These are phyloP conservation scores for Colius striatus DNA, from an alignment of 2,113 vertebrate genomes.

Conservation along the genomic window DNA sequence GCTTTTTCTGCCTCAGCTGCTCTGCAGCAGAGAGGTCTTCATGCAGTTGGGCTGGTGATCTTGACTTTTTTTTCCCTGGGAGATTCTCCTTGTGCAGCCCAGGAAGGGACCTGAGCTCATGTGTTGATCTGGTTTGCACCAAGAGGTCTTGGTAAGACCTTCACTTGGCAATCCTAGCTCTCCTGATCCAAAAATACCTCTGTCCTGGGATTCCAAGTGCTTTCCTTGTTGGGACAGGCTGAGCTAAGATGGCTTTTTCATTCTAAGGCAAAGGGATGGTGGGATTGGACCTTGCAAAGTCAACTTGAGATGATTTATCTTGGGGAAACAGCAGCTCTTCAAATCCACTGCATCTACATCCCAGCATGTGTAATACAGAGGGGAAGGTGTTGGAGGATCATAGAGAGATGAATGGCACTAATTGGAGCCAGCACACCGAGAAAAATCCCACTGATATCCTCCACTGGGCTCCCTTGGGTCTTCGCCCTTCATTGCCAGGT, in stretches of 20 bases:
- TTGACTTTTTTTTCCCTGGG: not conserved
- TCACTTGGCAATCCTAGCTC: not conserved
- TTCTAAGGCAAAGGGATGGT: not conserved
- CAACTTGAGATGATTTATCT: not conserved
- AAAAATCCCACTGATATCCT: not conserved
- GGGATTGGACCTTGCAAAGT: not conserved
- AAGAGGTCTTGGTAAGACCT: not conserved
- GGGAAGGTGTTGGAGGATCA: not conserved
- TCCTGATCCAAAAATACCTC: not conserved
- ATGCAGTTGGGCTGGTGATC: not conserved
- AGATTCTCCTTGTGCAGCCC: not conserved
- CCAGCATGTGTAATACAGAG: rapidly evolving
- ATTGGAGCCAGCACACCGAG: not conserved
- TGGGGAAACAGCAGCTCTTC: not conserved
- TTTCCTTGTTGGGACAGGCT: not conserved
- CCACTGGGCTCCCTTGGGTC: not conserved
- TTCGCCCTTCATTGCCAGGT: not conserved
- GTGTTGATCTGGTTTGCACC: not conserved
- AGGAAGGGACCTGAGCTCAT: not conserved
- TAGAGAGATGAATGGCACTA: not conserved
- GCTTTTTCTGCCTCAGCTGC: not conserved
- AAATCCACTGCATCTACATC: not conserved
- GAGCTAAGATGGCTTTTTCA: not conserved
- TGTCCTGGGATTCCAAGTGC: not conserved
- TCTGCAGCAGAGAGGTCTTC: not conserved